A percentile compares a stretch with the other conserved stretches of the same genome.
Conservation (phyloP, 2,113 vertebrate genomes). For the Rhodinocichla rosea region DNA sequence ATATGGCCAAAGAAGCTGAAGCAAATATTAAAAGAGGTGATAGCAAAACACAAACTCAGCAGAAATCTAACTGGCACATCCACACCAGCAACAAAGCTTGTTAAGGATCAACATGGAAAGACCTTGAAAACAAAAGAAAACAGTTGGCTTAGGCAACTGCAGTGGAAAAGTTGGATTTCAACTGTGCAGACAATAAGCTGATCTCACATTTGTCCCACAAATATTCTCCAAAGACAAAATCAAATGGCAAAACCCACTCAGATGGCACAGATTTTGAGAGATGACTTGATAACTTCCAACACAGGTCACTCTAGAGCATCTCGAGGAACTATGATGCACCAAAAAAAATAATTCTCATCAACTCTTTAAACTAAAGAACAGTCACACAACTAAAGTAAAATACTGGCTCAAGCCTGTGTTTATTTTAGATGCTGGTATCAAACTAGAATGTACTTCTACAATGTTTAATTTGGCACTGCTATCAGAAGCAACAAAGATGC, state of each 20-base stretch:
- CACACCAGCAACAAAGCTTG: not conserved
- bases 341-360: not conserved
- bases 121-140: conserved; percentile 30
- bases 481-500: not conserved
- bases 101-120: not conserved
- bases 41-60: conserved; percentile 27
- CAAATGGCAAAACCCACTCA: not conserved
- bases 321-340: not conserved
- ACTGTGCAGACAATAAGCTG: not conserved
- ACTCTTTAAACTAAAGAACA: not conserved
- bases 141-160: not conserved
- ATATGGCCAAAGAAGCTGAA: conserved; percentile 21
- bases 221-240: not conserved
- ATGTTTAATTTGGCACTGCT: not conserved
- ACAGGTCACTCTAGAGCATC: not conserved
- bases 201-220: not conserved
- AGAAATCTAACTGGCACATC: conserved; percentile 31
- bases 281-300: not conserved
- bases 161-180: conserved; percentile 21
- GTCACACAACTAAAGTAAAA: not conserved
- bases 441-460: not conserved
- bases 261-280: not conserved
- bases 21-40: not conserved
- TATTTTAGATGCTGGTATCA: not conserved
- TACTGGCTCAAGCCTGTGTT: not conserved